Conservation (phyloP, 1,140 invertebrate genomes). For the Drosophila melanica region DNA sequence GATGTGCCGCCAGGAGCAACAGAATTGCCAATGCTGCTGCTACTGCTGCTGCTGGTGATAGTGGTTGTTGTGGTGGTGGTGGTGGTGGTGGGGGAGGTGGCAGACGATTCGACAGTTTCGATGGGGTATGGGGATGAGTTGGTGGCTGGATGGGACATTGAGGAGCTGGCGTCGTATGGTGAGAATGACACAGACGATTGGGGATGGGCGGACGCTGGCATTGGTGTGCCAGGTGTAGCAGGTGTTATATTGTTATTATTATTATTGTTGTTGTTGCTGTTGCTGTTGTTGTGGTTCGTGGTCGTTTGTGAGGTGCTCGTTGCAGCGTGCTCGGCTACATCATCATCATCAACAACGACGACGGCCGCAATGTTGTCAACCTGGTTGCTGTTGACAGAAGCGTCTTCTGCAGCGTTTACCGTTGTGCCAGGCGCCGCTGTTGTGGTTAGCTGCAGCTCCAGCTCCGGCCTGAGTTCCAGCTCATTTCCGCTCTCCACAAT, state of each 20-base stretch:
- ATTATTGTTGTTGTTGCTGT: not conserved
- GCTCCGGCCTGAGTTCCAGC: constrained; percentile 31
- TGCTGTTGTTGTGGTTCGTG: constrained; percentile 27
- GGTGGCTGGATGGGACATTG: constrained; percentile 23
- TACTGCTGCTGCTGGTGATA: not conserved
- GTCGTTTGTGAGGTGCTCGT: constrained; percentile 50
- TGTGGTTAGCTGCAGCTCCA: constrained; percentile 17
- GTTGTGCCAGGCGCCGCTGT: constrained; percentile 24
- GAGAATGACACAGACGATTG: constrained; percentile 43
- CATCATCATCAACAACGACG: no score
- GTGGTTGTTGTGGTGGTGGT: constrained; percentile 6
- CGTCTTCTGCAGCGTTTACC: constrained; percentile 45
- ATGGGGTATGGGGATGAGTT: constrained; percentile 22
- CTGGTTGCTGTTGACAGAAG: constrained; percentile 39
- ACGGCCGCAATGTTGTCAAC: constrained; percentile 47
- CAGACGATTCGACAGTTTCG: constrained; percentile 35
- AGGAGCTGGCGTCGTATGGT: constrained; percentile 49
- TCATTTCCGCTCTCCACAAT: constrained; percentile 34
- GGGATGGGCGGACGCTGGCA: constrained; percentile 16
- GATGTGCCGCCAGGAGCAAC: not conserved
- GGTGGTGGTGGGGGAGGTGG: not conserved
- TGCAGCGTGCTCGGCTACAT: constrained; percentile 50
- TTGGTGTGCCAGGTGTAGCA: constrained; percentile 35
- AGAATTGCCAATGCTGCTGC: not conserved
- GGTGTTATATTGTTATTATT: constrained; percentile 29